phyloP scores from a whole-genome alignment of 2,888 invertebrate genomes.

The Blera fallax region DNA sequence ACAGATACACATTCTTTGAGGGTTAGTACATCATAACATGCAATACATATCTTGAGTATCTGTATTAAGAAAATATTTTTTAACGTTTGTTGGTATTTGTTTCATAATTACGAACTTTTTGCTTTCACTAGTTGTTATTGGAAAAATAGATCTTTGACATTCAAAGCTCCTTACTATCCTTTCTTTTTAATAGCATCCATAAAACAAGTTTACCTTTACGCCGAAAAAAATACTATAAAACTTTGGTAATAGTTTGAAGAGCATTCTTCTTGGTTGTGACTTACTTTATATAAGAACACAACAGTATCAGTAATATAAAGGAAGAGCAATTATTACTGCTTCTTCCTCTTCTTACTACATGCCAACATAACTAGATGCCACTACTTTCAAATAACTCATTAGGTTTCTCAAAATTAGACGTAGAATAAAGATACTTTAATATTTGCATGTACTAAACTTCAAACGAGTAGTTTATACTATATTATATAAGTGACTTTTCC shows the following conservation, averaged over 20 bases:
- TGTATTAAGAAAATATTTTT: background rate
- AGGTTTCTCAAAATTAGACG: conserved; percentile 1
- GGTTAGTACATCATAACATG: background rate
- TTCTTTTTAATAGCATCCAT: background rate
- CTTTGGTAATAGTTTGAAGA: background rate
- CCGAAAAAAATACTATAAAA: background rate
- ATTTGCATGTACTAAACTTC: background rate
- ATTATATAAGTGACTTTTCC: background rate
- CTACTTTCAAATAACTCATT: background rate
- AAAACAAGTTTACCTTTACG: background rate
- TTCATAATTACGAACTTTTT: too few species aligned
- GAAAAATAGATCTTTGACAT: background rate
- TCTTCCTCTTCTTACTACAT: background rate
- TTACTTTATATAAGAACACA: background rate
- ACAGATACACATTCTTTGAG: background rate
- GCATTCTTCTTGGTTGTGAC: background rate
- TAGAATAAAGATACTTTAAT: background rate
- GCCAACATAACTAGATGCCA: background rate
- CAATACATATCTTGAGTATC: conserved; percentile 4
- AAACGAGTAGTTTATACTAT: background rate
- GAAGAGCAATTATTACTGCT: background rate
- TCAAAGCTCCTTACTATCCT: background rate
- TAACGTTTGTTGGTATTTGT: background rate
- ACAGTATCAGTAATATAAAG: background rate
- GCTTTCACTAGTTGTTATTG: too few species aligned